phyloP scores from a whole-genome alignment of 2,113 vertebrate genomes.

The Serinus canaria region DNA sequence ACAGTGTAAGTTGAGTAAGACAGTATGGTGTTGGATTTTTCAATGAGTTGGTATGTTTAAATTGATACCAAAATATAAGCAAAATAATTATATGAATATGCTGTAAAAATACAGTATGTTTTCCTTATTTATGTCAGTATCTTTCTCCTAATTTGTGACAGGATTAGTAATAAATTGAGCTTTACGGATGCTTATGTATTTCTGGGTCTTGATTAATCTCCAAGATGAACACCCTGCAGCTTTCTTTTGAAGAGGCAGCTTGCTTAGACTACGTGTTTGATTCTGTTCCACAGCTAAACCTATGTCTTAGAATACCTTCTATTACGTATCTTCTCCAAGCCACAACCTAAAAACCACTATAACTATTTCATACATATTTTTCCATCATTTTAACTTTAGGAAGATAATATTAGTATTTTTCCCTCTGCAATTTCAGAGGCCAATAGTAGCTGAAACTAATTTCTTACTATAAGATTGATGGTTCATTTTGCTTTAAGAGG shows the following conservation, averaged over 20 bases:
- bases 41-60: background rate
- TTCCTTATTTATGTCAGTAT: background rate
- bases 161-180: conserved; percentile 53
- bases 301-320: background rate
- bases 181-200: conserved; percentile 49
- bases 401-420: background rate
- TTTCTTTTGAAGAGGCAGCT: conserved; percentile 38
- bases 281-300: conserved; percentile 39
- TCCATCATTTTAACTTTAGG: background rate
- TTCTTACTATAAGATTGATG: background rate
- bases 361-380: conserved; percentile 29
- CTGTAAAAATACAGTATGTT: background rate
- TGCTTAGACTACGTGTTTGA: conserved; percentile 7
- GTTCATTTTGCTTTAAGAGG: background rate
- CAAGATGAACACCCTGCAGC: conserved; percentile 61
- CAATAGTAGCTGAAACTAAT: conserved; percentile 20
- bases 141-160: background rate
- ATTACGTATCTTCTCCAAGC: background rate
- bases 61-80: background rate
- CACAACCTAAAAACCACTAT: background rate
- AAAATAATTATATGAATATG: background rate
- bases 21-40: background rate
- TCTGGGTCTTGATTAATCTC: conserved; percentile 58
- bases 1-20: conserved; percentile 11
- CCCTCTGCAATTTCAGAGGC: background rate